phyloP scores from a whole-genome alignment of 2,113 vertebrate genomes.

The Ophthalmolycus amberensis region DNA sequence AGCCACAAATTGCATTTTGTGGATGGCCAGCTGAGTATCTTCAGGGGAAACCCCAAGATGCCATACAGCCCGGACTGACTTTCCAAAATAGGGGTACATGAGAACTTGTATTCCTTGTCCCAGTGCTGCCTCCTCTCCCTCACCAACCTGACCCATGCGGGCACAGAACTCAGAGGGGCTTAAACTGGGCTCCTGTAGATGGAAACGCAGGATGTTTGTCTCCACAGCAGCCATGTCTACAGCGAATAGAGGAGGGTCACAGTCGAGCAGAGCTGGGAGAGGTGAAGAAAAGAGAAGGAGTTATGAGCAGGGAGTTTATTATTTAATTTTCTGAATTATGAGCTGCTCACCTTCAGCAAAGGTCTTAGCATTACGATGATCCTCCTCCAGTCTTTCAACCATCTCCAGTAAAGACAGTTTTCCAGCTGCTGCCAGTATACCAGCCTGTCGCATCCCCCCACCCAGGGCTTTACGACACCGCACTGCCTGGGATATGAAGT shows the following conservation, averaged over 20 bases:
- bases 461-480: slow-evolving; percentile 86
- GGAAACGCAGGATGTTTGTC: slow-evolving; percentile 87
- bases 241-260: slow-evolving; percentile 77
- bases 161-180: slow-evolving; percentile 82
- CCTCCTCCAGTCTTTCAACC: slow-evolving; percentile 75
- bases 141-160: slow-evolving; percentile 72
- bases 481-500: slow-evolving; percentile 82
- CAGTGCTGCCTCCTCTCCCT: slow-evolving; percentile 73
- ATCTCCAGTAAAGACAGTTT: slow-evolving; percentile 79
- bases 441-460: slow-evolving; percentile 86
- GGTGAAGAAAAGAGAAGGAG: not conserved
- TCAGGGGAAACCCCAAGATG: slow-evolving; percentile 80
- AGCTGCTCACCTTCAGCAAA: slow-evolving; percentile 86
- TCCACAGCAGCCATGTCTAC: slow-evolving; percentile 80
- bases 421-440: slow-evolving; percentile 87
- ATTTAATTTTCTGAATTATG: not conserved
- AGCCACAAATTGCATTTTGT: slow-evolving; percentile 85
- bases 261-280: slow-evolving; percentile 69
- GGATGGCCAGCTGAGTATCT: slow-evolving; percentile 82
- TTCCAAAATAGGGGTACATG: slow-evolving; percentile 80
- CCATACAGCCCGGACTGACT: slow-evolving; percentile 82
- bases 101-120: slow-evolving; percentile 79
- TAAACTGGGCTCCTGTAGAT: slow-evolving; percentile 32
- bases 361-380: slow-evolving; percentile 83
- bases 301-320: not conserved